phyloP scores from a whole-genome alignment of 2,797 vertebrate genomes.

The Mus minutoides region DNA sequence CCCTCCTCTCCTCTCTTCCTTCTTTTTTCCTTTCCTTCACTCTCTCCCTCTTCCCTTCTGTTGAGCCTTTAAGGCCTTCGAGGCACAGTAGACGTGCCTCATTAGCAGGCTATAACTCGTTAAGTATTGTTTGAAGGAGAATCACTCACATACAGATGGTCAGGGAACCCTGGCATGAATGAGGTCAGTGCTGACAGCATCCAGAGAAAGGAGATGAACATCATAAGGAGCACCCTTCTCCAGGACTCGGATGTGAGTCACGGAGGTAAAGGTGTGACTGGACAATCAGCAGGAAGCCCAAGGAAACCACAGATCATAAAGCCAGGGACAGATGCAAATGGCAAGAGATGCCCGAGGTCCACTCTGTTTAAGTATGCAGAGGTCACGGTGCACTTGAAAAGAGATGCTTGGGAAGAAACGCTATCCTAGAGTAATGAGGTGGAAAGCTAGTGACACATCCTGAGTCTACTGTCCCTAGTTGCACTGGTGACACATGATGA shows the following conservation, averaged over 20 bases:
- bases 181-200: not conserved
- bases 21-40: not conserved
- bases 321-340: not conserved
- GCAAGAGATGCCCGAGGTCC: not conserved
- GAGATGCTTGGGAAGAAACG: not conserved
- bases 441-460: not conserved
- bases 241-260: not conserved
- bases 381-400: not conserved
- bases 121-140: not conserved
- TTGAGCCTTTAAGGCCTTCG: not conserved
- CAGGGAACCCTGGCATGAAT: not conserved
- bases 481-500: not conserved
- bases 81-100: not conserved
- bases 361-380: not conserved
- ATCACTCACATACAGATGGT: not conserved
- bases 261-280: not conserved
- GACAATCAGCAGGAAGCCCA: not conserved
- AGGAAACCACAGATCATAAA: not conserved
- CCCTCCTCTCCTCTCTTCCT: not conserved
- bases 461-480: not conserved
- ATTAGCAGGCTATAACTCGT: not conserved
- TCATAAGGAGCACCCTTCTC: not conserved
- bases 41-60: not conserved
- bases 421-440: not conserved
- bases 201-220: not conserved